These are phyloP conservation scores for Melanchra persicariae DNA, from an alignment of 2,888 invertebrate genomes.

Conservation along the genomic window DNA sequence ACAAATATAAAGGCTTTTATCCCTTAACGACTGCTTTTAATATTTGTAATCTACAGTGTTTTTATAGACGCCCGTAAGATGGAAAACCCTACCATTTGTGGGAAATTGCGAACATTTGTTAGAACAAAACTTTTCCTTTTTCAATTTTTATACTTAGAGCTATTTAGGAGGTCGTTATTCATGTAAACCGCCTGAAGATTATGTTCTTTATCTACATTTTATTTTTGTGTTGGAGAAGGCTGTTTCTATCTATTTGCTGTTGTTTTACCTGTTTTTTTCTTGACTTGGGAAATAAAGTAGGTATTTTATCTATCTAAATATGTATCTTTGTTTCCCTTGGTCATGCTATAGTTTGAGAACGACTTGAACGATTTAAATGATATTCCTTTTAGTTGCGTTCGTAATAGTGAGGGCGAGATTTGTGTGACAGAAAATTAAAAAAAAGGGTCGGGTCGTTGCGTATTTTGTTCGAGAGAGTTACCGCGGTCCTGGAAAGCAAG, in stretches of 20 bases:
- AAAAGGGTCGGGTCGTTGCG: too few relatives aligned
- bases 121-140: slow-evolving; percentile 68
- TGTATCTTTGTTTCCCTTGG: too few relatives aligned
- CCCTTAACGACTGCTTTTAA: slow-evolving; percentile 60
- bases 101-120: slow-evolving; percentile 74
- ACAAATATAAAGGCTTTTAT: slow-evolving; percentile 58
- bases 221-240: slow-evolving; percentile 6
- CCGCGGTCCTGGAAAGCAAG: too few relatives aligned
- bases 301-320: too few relatives aligned
- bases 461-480: too few relatives aligned
- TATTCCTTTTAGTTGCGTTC: too few relatives aligned
- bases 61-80: slow-evolving; percentile 76
- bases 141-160: slow-evolving; percentile 52
- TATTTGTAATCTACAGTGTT: slow-evolving; percentile 77
- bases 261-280: slow-evolving; percentile 4
- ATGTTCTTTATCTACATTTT: slow-evolving; percentile 39
- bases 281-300: too few relatives aligned
- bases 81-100: slow-evolving; percentile 74
- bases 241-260: not conserved
- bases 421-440: too few relatives aligned
- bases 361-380: too few relatives aligned
- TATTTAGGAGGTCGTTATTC: slow-evolving; percentile 47
- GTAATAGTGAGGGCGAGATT: too few relatives aligned
- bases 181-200: slow-evolving; percentile 41
- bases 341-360: too few relatives aligned